phyloP scores from a whole-genome alignment of 2,888 invertebrate genomes.

The Unio delphinus region DNA sequence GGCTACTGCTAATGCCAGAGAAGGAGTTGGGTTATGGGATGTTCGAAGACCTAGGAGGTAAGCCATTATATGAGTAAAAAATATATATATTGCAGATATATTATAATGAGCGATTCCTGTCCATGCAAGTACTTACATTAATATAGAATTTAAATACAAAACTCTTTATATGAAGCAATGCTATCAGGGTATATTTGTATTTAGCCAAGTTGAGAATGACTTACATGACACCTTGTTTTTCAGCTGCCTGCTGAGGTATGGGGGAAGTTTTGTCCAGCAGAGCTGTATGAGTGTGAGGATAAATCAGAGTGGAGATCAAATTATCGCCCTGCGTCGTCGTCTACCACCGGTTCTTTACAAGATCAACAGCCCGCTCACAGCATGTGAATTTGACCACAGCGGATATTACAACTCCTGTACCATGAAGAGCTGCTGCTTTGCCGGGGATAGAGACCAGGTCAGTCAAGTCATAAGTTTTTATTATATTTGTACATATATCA shows the following conservation, averaged over 20 bases:
- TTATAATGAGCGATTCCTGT: neutral
- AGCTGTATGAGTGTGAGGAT: constrained; percentile 91
- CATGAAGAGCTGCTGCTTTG: constrained; percentile 97
- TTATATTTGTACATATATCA: neutral
- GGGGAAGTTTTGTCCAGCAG: constrained; percentile 55
- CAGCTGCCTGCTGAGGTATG: constrained; percentile 68
- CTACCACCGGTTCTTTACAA: constrained; percentile 87
- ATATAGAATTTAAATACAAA: neutral
- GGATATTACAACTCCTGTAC: constrained; percentile 97
- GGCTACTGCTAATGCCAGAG: constrained; percentile 90
- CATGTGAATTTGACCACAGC: constrained; percentile 90
- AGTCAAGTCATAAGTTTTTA: too few relatives aligned
- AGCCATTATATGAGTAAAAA: constrained; percentile 1
- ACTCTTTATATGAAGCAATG: neutral
- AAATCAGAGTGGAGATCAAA: constrained; percentile 82
- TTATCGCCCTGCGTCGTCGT: constrained; percentile 88
- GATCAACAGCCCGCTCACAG: constrained; percentile 78
- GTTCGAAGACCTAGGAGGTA: constrained; percentile 86
- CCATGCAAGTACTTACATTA: neutral
- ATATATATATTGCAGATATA: neutral
- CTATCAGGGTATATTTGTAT: neutral
- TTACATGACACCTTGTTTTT: constrained; percentile 59
- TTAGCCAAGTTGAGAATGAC: neutral
- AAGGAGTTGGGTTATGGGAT: constrained; percentile 93
- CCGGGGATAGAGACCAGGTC: constrained; percentile 84